phyloP scores from a whole-genome alignment of 2,888 invertebrate species.

The Chrysodeixis includens region DNA sequence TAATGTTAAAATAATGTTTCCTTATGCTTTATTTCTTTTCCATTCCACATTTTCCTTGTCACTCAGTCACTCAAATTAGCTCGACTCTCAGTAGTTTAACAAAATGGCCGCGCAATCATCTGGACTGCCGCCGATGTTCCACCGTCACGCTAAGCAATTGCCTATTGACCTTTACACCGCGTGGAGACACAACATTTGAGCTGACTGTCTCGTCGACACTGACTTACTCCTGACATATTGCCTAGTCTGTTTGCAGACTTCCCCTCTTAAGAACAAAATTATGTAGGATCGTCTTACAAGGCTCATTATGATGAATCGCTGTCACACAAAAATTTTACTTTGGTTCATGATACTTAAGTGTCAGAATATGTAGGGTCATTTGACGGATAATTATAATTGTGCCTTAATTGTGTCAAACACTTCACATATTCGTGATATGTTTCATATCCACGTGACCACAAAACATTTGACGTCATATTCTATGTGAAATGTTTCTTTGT shows the following conservation, averaged over 20 bases:
- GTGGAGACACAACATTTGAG: not conserved
- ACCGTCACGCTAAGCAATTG: not conserved
- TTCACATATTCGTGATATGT: too few species aligned
- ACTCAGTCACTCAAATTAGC: not conserved
- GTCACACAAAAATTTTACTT: not conserved
- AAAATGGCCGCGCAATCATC: slow-evolving; percentile 1
- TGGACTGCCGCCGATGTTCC: not conserved
- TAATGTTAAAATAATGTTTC: too few species aligned
- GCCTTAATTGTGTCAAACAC: not conserved
- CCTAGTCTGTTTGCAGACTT: not conserved
- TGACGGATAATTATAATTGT: too few species aligned
- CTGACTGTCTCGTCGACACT: not conserved
- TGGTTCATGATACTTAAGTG: too few species aligned
- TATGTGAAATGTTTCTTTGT: too few species aligned
- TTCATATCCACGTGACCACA: too few species aligned
- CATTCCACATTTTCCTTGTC: slow-evolving; percentile 1
- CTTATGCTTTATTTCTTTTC: slow-evolving; percentile 27
- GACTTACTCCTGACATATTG: not conserved
- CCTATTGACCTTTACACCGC: not conserved
- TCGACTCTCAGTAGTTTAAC: not conserved
- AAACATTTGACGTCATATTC: too few species aligned
- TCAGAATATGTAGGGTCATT: too few species aligned
- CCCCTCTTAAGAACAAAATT: not conserved
- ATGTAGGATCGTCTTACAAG: not conserved
- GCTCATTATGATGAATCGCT: not conserved